Conservation (phyloP, 2,888 invertebrate genomes). For the Dryadula phaetusa region DNA sequence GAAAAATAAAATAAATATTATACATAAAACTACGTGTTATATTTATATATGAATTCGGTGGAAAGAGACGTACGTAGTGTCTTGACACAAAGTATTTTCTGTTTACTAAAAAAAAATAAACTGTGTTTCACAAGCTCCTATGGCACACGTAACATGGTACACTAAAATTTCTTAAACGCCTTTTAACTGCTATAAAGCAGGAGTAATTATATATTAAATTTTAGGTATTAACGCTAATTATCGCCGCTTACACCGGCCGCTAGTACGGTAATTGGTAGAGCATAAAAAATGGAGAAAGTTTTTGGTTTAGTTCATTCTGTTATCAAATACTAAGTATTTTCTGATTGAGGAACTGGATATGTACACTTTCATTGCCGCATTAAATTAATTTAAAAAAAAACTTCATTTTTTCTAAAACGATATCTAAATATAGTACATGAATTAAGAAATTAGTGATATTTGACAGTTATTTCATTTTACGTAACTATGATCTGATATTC, state of each 20-base stretch:
- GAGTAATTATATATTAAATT: too few species aligned
- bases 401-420: neutral
- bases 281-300: neutral
- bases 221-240: too few species aligned
- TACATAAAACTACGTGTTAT: too few species aligned
- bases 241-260: neutral
- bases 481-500: neutral
- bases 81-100: too few species aligned
- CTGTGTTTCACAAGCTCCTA: too few species aligned
- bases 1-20: too few species aligned
- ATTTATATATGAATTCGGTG: too few species aligned
- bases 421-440: neutral
- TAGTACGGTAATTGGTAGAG: neutral
- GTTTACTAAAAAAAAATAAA: too few species aligned
- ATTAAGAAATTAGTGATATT: neutral
- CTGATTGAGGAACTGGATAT: constrained; percentile 32
- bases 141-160: too few species aligned
- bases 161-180: too few species aligned
- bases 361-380: constrained; percentile 3
- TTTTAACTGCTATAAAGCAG: too few species aligned
- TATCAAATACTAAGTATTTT: constrained; percentile 17
- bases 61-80: too few species aligned
- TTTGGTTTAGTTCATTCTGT: neutral
- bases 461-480: neutral
- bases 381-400: neutral